Percentiles rank a stretch among this genome's conserved stretches.
These are phyloP conservation scores for Trematomus bernacchii DNA, from an alignment of 2,797 vertebrate species.

Conservation along the genomic window DNA sequence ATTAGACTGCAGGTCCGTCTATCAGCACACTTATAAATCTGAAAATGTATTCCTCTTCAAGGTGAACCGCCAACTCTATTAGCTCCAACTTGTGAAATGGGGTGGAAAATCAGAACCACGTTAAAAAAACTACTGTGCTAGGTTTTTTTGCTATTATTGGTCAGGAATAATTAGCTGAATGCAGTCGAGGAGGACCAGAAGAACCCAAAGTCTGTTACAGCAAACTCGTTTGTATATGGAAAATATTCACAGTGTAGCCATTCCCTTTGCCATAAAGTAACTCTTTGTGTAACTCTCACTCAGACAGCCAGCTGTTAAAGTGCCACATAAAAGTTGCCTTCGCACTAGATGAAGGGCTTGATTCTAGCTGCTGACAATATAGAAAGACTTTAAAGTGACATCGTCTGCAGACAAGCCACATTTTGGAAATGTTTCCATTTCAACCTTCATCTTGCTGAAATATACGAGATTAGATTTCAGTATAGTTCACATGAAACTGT, in stretches of 20 bases:
- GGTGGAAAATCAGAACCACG: constrained; percentile 73
- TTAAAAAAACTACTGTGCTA: constrained; percentile 10
- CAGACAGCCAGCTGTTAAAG: constrained; percentile 26
- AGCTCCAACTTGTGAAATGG: constrained; percentile 64
- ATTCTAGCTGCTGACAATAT: constrained; percentile 22
- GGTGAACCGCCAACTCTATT: constrained; percentile 40
- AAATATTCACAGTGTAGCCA: constrained; percentile 20
- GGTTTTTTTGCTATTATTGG: constrained; percentile 25
- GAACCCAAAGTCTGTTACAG: constrained; percentile 18
- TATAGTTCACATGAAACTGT: constrained; percentile 22
- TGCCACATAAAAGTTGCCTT: constrained; percentile 34
- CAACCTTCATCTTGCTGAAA: constrained; percentile 24
- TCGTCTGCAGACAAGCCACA: constrained; percentile 8
- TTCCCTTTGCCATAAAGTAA: constrained; percentile 41
- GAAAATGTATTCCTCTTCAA: constrained; percentile 41
- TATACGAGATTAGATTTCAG: constrained; percentile 49
- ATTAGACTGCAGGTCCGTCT: constrained; percentile 53
- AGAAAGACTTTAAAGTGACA: constrained; percentile 9
- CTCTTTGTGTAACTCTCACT: constrained; percentile 36
- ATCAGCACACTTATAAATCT: constrained; percentile 66
- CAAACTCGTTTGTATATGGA: constrained; percentile 24
- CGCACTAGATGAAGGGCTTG: not conserved
- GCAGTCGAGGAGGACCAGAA: constrained; percentile 28
- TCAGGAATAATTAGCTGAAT: constrained; percentile 42
- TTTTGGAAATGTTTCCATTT: constrained; percentile 28